A percentile compares a stretch with the other conserved stretches of the same genome.
phyloP scores from a whole-genome alignment of 2,113 vertebrate genomes.

The Pongo pygmaeus region DNA sequence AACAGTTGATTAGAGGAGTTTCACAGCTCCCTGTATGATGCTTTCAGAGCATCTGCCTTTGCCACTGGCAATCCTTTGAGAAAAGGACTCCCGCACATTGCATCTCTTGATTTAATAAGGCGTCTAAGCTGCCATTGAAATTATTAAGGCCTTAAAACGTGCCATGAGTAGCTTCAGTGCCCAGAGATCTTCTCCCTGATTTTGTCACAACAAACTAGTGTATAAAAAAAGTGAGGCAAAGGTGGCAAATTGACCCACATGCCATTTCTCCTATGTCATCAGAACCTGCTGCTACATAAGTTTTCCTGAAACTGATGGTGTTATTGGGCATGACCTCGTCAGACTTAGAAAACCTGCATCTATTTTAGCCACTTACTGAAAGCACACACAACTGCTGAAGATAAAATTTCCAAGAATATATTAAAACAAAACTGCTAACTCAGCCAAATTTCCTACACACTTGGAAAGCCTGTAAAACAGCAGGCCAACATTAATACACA shows the following conservation, averaged over 20 bases:
- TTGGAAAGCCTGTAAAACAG: slow-evolving; percentile 64
- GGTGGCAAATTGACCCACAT: background rate
- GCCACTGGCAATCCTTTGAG: background rate
- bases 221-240: background rate
- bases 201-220: background rate
- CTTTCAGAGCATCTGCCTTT: slow-evolving; percentile 18
- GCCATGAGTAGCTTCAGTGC: background rate
- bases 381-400: slow-evolving; percentile 54
- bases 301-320: background rate
- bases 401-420: slow-evolving; percentile 69
- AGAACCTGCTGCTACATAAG: background rate
- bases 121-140: background rate
- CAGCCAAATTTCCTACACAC: slow-evolving; percentile 57
- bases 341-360: slow-evolving; percentile 44
- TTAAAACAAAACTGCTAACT: slow-evolving; percentile 67
- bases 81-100: background rate
- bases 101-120: slow-evolving; percentile 28
- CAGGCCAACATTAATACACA: slow-evolving; percentile 40
- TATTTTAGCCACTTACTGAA: slow-evolving; percentile 57
- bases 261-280: background rate
- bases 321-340: background rate
- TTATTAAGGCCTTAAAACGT: slow-evolving; percentile 37
- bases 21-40: background rate
- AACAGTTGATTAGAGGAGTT: background rate
- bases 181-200: background rate